Base-by-base conservation (phyloP, 2,888 invertebrate genomes). In the Melanotus villosus region DNA sequence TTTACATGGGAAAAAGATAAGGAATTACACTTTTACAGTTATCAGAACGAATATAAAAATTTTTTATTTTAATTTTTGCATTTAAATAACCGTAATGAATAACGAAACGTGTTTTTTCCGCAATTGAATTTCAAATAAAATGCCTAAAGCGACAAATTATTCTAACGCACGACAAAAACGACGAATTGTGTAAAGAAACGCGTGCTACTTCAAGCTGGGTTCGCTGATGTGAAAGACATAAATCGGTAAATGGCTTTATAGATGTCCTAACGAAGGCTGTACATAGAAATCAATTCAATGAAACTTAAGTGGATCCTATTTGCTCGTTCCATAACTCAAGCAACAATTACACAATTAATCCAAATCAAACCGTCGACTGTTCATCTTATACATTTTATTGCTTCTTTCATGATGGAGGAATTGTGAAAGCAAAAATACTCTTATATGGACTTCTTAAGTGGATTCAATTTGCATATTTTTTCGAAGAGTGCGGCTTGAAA, bases 301-400 rank as follows among this genome's bases (percentile, higher is more conserved):
- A 60, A 59, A 60, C 56, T 52, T 59, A 63, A 62, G 63, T 63
- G 59, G 58, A 56, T 43, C 54, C 45, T 60, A 47, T 32, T 26
- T 52, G 19, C 30, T 50, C 65, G 56, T 32, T 54, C 59, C 32
- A 60, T 69, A 69, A 69, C 19, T 69, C 65, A 69, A 60, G 52
- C 45, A 19, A 41, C 69, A 69, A 69, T 69, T 65, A 69, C 65
- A 57, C 69, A 69, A 69, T 65, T 65, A 69, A 69, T 69, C 65
- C 50, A 65, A 69, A 54, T 65, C 65, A 65, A 65, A 65, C 32
- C 34, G 65, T 65, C 58, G 56, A 32, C 41, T 63, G 43, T 64
- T 50, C 47, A 38, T 57, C 58, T 63, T 45, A 38, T 30, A 10
- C 26, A 52, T n/a, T 63, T 63, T 57, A 50, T 58, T 58, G n/a